A percentile compares a stretch with the other conserved stretches of the same genome.
These are phyloP conservation scores for Augochlorella aurata DNA, from an alignment of 2,888 invertebrate genomes.

Conservation along the genomic window DNA sequence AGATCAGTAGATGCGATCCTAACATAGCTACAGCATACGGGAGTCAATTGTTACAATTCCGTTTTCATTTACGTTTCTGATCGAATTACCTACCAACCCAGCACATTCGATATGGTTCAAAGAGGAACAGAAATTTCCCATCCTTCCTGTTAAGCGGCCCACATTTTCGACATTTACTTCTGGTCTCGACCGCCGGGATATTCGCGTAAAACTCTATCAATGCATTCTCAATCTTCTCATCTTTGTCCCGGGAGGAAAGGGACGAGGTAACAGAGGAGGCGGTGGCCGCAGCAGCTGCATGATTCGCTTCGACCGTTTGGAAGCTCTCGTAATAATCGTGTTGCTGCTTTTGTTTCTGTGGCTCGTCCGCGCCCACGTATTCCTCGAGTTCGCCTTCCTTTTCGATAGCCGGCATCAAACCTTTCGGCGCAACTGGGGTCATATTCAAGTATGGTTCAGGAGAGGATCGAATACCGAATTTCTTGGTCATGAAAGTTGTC, in stretches of 20 bases:
- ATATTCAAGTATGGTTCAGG: conserved; percentile 78
- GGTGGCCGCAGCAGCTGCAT: background rate
- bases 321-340: conserved; percentile 66
- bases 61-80: background rate
- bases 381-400: conserved; percentile 58
- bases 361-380: conserved; percentile 65
- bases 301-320: conserved; percentile 22
- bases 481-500: conserved; percentile 40
- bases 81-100: conserved; percentile 70
- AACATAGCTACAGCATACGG: conserved; percentile 67
- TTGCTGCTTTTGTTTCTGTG: conserved; percentile 18
- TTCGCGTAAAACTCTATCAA: conserved; percentile 67
- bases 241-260: background rate
- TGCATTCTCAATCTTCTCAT: conserved; percentile 47
- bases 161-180: conserved; percentile 69
- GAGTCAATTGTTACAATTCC: background rate
- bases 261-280: background rate
- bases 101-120: conserved; percentile 70
- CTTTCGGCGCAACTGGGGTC: conserved; percentile 72
- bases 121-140: conserved; percentile 70
- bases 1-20: conserved; percentile 75
- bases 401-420: conserved; percentile 47
- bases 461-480: conserved; percentile 55
- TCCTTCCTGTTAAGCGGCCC: conserved; percentile 69
- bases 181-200: conserved; percentile 70